A percentile compares a stretch with the other conserved stretches of the same genome.
These are phyloP conservation scores for Platerodrilus igneus DNA, from an alignment of 2,888 invertebrate species.

Conservation along the genomic window DNA sequence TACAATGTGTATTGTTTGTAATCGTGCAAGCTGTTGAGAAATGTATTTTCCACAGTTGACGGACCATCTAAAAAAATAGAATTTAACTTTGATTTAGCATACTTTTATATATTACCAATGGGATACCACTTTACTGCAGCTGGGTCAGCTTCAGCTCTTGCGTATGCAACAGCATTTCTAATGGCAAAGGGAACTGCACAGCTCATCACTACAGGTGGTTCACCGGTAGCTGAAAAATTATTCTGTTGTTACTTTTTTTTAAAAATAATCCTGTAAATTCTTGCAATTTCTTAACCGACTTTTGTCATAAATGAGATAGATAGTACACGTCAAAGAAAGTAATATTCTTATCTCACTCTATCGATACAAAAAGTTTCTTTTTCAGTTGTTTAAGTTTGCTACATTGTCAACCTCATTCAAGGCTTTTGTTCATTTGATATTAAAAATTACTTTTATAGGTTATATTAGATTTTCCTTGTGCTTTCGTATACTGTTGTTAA, in stretches of 20 bases:
- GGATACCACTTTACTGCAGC: conserved; percentile 31
- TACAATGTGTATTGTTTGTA: conserved; percentile 32
- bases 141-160: conserved; percentile 30
- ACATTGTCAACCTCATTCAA: too few relatives aligned
- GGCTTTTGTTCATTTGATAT: too few relatives aligned
- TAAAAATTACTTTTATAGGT: too few relatives aligned
- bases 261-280: too few relatives aligned
- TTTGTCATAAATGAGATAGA: too few relatives aligned
- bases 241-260: background rate
- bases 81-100: conserved; percentile 11
- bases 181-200: conserved; percentile 46
- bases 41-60: conserved; percentile 34
- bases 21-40: conserved; percentile 33
- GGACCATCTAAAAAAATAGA: conserved; percentile 33
- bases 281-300: too few relatives aligned
- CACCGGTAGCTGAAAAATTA: conserved; percentile 55
- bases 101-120: conserved; percentile 33
- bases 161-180: conserved; percentile 34
- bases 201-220: conserved; percentile 58
- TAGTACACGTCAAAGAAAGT: too few relatives aligned
- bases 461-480: too few relatives aligned
- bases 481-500: too few relatives aligned
- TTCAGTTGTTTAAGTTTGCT: too few relatives aligned
- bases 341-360: too few relatives aligned
- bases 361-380: too few relatives aligned